Conservation (phyloP, 2,888 invertebrate species). For the Amiota mariae region DNA sequence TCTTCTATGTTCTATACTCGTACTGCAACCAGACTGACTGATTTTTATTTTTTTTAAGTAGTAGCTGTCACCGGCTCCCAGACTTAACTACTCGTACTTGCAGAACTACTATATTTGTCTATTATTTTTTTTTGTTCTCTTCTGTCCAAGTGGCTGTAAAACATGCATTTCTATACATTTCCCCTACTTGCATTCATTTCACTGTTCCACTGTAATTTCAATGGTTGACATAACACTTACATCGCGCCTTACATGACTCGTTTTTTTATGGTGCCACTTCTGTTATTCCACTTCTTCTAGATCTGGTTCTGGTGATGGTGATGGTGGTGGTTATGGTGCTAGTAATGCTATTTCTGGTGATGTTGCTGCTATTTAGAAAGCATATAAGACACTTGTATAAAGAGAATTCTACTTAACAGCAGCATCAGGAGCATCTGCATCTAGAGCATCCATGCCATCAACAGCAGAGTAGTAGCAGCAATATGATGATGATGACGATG, state of each 20-base stretch:
- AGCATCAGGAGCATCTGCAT: not conserved
- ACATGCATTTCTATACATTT: conserved; percentile 34
- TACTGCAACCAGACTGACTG: conserved; percentile 39
- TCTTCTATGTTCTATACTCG: too few species aligned
- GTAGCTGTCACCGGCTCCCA: not conserved
- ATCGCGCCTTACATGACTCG: conserved; percentile 17
- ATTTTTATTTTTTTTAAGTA: conserved; percentile 24
- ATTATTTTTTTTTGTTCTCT: conserved; percentile 25
- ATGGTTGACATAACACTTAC: conserved; percentile 49
- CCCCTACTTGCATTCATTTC: conserved; percentile 16
- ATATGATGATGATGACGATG: too few species aligned
- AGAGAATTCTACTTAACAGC: not conserved
- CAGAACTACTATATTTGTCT: too few species aligned
- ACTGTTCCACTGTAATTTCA: conserved; percentile 42
- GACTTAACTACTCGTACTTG: conserved; percentile 12
- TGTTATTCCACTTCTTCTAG: conserved; percentile 12
- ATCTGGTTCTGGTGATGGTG: conserved; percentile 25
- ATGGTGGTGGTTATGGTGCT: not conserved
- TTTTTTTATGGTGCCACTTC: not conserved
- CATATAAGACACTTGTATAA: conserved; percentile 13
- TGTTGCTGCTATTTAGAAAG: conserved; percentile 46
- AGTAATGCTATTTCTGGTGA: conserved; percentile 39
- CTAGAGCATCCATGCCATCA: too few species aligned
- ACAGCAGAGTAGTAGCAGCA: too few species aligned
- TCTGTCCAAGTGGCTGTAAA: conserved; percentile 6